Evolutionary conservation across 2,113 vertebrate genomes (phyloP).

Genomic region (Parus major): DNA sequence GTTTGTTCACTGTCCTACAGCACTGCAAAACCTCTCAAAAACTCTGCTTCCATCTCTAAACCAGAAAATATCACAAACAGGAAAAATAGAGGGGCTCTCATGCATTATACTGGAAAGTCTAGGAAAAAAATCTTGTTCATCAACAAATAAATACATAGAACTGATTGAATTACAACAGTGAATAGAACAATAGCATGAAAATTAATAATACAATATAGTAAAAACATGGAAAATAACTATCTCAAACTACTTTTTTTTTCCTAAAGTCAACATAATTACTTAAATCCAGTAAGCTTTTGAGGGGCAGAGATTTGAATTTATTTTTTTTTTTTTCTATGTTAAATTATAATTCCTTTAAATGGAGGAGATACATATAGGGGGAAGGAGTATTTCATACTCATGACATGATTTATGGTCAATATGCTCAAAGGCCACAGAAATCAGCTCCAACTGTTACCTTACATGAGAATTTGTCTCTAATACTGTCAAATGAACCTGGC

Average conservation of each 20-base stretch:
- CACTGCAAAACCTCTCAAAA: not conserved
- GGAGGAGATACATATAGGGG: accelerated
- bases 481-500: slow-evolving; percentile 9
- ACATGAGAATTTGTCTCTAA: slow-evolving; percentile 14
- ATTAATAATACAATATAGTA: not conserved
- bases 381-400: not conserved
- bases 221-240: not conserved
- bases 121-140: not conserved
- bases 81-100: not conserved
- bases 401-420: not conserved
- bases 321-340: not conserved
- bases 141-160: not conserved
- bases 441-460: not conserved
- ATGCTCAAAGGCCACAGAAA: not conserved
- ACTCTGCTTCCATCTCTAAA: not conserved
- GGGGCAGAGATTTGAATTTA: not conserved
- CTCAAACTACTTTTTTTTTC: not conserved
- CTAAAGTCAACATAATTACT: not conserved
- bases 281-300: not conserved
- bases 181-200: not conserved
- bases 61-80: not conserved
- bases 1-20: not conserved
- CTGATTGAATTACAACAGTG: not conserved
- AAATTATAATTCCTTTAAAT: not conserved
- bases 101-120: not conserved